Percentiles rank a stretch among this genome's conserved stretches.
These are phyloP conservation scores for Temnothorax unifasciatus DNA, from an alignment of 2,888 invertebrate species.

Conservation along the genomic window DNA sequence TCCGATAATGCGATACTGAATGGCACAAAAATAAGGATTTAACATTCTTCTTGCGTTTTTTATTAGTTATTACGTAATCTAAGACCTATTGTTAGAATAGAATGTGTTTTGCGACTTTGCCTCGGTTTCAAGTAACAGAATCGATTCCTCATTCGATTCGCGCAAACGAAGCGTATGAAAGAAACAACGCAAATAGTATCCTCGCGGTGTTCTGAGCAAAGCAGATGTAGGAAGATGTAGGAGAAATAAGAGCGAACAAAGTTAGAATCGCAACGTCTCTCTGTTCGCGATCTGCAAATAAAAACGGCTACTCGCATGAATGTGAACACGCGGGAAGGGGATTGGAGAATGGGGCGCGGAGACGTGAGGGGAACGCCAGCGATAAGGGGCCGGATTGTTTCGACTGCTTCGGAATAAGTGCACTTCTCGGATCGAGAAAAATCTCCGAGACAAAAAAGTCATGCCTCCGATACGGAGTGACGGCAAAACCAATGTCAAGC, in stretches of 20 bases:
- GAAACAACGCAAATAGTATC: conserved; percentile 19
- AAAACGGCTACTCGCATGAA: conserved; percentile 46
- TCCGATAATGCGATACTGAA: neutral
- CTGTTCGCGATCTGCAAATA: conserved; percentile 66
- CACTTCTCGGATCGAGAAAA: conserved; percentile 27
- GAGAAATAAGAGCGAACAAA: conserved; percentile 58
- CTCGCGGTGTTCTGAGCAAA: neutral
- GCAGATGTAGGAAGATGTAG: neutral
- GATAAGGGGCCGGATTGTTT: conserved; percentile 67
- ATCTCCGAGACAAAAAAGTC: conserved; percentile 21
- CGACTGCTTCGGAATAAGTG: conserved; percentile 18
- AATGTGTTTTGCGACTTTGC: neutral
- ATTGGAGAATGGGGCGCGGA: conserved; percentile 2
- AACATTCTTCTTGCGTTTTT: neutral
- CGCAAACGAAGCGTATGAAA: neutral
- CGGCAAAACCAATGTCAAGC: conserved; percentile 15
- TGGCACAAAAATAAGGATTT: neutral
- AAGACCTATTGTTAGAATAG: neutral
- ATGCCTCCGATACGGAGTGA: conserved; percentile 9
- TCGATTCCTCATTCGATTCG: conserved; percentile 11
- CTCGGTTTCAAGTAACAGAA: conserved; percentile 2
- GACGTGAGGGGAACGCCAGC: conserved; percentile 43
- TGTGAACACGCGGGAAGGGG: conserved; percentile 11
- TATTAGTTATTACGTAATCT: neutral
- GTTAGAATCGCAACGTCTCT: conserved; percentile 45